These are phyloP conservation scores for Pachycephus smyrnensis DNA, from an alignment of 2,888 invertebrate genomes.

Conservation along the genomic window DNA sequence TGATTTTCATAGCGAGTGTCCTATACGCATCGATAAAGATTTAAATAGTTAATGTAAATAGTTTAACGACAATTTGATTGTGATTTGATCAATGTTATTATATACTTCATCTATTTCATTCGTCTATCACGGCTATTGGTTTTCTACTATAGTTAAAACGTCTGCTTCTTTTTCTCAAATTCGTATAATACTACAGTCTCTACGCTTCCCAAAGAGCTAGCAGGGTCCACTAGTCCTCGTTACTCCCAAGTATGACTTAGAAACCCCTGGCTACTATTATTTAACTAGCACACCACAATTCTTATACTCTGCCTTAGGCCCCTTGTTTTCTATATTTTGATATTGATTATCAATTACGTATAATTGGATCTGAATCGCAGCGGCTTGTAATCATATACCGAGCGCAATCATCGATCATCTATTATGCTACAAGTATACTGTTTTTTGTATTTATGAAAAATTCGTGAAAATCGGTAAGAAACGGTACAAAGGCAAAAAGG, in stretches of 20 bases:
- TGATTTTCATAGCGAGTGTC: neutral
- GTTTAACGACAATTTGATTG: neutral
- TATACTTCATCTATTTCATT: neutral
- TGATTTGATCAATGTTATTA: neutral
- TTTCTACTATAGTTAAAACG: neutral
- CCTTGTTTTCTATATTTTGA: constrained; percentile 1
- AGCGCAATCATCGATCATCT: neutral
- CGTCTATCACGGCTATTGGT: neutral
- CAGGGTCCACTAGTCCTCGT: neutral
- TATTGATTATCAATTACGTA: neutral
- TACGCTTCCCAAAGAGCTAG: neutral
- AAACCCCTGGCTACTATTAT: neutral
- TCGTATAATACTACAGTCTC: neutral
- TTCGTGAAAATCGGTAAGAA: neutral
- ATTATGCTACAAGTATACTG: neutral
- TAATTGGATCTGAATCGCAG: neutral
- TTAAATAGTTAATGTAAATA: neutral
- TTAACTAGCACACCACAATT: neutral
- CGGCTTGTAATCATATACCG: neutral
- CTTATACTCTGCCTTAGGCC: neutral
- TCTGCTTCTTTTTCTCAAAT: neutral
- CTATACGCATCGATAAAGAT: neutral
- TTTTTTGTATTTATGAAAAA: neutral
- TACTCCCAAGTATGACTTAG: neutral
- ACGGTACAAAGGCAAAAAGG: neutral